phyloP scores from a whole-genome alignment of 1,140 invertebrate genomes.

The Lepidostoma basale region DNA sequence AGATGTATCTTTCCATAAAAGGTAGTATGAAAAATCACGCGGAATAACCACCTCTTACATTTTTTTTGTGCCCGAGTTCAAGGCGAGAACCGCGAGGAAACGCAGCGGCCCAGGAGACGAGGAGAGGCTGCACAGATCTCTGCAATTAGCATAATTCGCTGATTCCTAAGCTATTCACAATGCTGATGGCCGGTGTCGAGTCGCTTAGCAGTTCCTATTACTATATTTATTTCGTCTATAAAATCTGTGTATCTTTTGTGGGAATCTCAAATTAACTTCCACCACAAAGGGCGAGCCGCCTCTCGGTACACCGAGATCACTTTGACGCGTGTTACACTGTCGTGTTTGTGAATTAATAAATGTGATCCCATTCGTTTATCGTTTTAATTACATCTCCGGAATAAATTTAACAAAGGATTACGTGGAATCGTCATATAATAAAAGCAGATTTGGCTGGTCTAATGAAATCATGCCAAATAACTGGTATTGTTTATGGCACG shows the following conservation, averaged over 20 bases:
- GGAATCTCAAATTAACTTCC: constrained; percentile 34
- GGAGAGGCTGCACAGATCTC: constrained; percentile 12
- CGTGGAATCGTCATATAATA: too few relatives aligned
- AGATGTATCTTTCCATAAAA: too few relatives aligned
- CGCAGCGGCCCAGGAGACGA: constrained; percentile 7
- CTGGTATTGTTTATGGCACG: too few relatives aligned
- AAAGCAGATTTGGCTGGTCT: too few relatives aligned
- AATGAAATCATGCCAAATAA: too few relatives aligned
- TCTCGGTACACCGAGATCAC: constrained; percentile 15
- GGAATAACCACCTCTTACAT: too few relatives aligned
- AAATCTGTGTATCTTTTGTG: constrained; percentile 30
- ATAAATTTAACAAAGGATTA: too few relatives aligned
- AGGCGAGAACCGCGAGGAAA: background rate
- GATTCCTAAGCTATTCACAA: constrained; percentile 39
- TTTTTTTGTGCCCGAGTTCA: background rate
- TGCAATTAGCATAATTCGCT: constrained; percentile 32
- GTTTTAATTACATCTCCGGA: too few relatives aligned
- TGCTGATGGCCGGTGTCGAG: constrained; percentile 20
- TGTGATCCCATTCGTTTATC: too few relatives aligned
- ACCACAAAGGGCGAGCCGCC: constrained; percentile 36
- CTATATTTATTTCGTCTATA: constrained; percentile 42
- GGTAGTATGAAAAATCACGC: too few relatives aligned
- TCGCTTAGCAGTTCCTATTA: constrained; percentile 19
- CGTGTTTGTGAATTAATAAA: too few relatives aligned
- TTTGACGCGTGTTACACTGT: too few relatives aligned